phyloP scores from a whole-genome alignment of 2,888 invertebrate genomes.

The Linnaemya tessellans region DNA sequence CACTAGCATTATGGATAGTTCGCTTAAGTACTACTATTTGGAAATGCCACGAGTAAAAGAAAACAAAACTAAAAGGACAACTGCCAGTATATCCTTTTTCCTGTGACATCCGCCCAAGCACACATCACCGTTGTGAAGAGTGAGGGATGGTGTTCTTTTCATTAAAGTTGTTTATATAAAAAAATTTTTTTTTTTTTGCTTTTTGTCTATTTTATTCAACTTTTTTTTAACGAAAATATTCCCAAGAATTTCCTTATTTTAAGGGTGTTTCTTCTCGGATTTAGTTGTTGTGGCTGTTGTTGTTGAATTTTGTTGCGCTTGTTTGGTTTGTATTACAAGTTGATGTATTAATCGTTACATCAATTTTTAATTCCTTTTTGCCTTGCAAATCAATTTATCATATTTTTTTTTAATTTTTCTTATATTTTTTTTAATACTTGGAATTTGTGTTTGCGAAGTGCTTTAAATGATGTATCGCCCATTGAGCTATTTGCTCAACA shows the following conservation, averaged over 20 bases:
- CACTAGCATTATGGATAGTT: conserved; percentile 50
- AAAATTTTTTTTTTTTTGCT: neutral
- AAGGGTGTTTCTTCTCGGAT: conserved; percentile 38
- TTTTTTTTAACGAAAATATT: conserved; percentile 39
- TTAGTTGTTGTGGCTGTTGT: conserved; percentile 20
- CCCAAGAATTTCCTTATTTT: neutral
- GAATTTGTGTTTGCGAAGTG: conserved; percentile 31
- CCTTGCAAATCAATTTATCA: conserved; percentile 70
- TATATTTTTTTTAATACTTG: conserved; percentile 16
- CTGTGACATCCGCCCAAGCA: conserved; percentile 43
- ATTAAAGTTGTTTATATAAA: conserved; percentile 60
- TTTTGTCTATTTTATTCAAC: conserved; percentile 35
- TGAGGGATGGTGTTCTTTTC: conserved; percentile 55
- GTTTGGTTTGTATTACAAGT: conserved; percentile 74
- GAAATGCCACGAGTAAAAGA: neutral
- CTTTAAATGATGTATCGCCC: conserved; percentile 57
- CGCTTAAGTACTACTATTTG: conserved; percentile 31
- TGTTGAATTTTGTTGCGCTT: conserved; percentile 25
- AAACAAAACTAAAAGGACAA: conserved; percentile 42
- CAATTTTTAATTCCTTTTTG: conserved; percentile 82
- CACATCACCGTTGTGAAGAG: neutral
- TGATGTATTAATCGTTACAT: conserved; percentile 83
- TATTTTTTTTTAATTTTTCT: conserved; percentile 52
- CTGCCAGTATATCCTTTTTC: conserved; percentile 66
- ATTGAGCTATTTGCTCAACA: conserved; percentile 46